phyloP scores from a whole-genome alignment of 2,113 vertebrate genomes.

The Corydoras maculifer region DNA sequence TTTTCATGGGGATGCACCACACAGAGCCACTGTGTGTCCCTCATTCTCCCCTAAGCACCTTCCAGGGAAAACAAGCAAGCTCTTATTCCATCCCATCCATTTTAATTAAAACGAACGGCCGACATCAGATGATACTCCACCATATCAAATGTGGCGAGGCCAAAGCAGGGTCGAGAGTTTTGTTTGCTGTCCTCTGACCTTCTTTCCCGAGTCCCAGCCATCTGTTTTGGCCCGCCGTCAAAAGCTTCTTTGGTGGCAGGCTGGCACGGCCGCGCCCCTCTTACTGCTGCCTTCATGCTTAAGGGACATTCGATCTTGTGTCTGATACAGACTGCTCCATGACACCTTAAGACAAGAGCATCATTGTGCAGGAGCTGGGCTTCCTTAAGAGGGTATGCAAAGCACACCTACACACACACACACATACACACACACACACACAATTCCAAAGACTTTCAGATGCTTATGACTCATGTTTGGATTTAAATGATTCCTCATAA shows the following conservation, averaged over 20 bases:
- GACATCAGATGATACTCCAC: conserved; percentile 61
- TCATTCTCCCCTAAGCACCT: conserved; percentile 49
- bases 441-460: no score
- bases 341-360: conserved; percentile 67
- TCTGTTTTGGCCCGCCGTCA: conserved; percentile 63
- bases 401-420: conserved; percentile 38
- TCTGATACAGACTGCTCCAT: conserved; percentile 64
- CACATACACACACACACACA: conserved; percentile 20
- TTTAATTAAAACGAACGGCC: conserved; percentile 69
- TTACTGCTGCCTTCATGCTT: conserved; percentile 57
- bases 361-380: conserved; percentile 50
- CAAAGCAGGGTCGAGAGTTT: conserved; percentile 51
- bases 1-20: conserved; percentile 50
- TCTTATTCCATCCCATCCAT: conserved; percentile 61
- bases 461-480: no score
- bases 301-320: conserved; percentile 67
- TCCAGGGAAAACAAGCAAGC: conserved; percentile 61
- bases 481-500: no score
- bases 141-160: conserved; percentile 58
- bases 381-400: conserved; percentile 37
- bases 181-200: conserved; percentile 52
- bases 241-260: conserved; percentile 61
- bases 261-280: conserved; percentile 55
- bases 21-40: conserved; percentile 62
- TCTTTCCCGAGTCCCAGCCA: conserved; percentile 57